These are phyloP conservation scores for Sinosuthora webbiana DNA, from an alignment of 2,113 vertebrate genomes.

Conservation along the genomic window DNA sequence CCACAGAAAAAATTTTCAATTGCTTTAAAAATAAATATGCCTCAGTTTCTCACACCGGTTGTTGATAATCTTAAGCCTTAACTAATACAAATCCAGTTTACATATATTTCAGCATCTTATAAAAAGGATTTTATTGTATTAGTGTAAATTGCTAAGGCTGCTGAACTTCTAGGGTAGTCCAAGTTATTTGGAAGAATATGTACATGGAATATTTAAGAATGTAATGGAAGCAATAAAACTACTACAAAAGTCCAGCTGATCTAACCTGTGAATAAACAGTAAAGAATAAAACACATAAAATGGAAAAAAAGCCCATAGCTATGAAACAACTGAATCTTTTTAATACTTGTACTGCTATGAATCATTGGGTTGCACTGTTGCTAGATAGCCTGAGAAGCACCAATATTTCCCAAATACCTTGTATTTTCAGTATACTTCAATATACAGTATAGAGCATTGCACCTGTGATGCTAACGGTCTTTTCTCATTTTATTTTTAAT, in stretches of 20 bases:
- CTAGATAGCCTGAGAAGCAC: neutral
- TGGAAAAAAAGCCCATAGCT: neutral
- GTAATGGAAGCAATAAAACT: neutral
- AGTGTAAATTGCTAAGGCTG: neutral
- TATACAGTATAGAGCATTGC: neutral
- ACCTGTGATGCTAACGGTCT: rapidly evolving
- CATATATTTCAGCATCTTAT: neutral
- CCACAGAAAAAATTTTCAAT: neutral
- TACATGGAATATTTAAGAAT: neutral
- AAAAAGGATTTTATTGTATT: neutral
- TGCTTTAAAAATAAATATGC: neutral
- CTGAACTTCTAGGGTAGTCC: neutral
- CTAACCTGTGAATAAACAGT: neutral
- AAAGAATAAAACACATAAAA: neutral
- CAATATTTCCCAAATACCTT: neutral
- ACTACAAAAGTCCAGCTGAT: neutral
- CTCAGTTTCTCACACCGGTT: neutral
- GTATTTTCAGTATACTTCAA: neutral
- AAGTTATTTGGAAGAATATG: neutral
- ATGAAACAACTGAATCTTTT: neutral
- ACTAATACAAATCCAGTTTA: neutral
- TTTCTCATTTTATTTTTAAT: neutral
- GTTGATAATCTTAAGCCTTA: neutral
- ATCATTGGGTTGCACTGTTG: rapidly evolving
- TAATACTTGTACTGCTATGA: neutral